Base-by-base conservation (phyloP, 2,113 vertebrate genomes). In the Cromileptes altivelis region DNA sequence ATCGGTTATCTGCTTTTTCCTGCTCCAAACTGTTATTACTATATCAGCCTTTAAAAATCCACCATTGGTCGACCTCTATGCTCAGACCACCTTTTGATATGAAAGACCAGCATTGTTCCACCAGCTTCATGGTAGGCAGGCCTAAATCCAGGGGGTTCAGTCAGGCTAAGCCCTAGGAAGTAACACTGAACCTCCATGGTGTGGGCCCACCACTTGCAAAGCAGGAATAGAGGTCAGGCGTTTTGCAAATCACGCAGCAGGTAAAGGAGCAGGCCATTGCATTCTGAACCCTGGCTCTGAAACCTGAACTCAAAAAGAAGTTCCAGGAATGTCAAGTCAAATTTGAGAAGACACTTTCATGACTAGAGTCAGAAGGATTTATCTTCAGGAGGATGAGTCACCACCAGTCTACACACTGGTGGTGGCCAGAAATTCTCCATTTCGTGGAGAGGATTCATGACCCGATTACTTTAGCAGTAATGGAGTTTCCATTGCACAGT, bases 401-500 rank as follows among this genome's bases (percentile, higher is more conserved):
- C n/a, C n/a, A n/a, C n/a, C n/a, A n/a, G n/a, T n/a, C n/a, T n/a
- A n/a, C n/a, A n/a, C 8, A 3, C 4, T 12, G 10, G 42, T 45
- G 42, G 42, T 45, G 42, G 42, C 42, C 42, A 45, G 42, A 45
- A 45, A 45, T 45, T 45, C 71, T 71, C 37, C 58, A 55, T 55
- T 52, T 68, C 9, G 1, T 3, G 23, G n/a, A 56, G 58, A 80
- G 71, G 50, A 25, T 58, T 56, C n/a, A n/a, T 71, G 57, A 56
- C 67, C 45, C 10, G 17, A 9, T 67, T 47, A 65, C 13, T 42
- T 19, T 18, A 60, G n/a, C 58, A 60, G 53, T 40, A 25, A 64
- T 25, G 33, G 65, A 71, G 67, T 65, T 85, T 85, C 65, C 80
- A 61, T 52, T 84, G 19, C 69, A 47, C 7, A 73, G 47, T 68